These are phyloP conservation scores for Plutomurus gul DNA, from an alignment of 1,140 invertebrate species.

Conservation along the genomic window DNA sequence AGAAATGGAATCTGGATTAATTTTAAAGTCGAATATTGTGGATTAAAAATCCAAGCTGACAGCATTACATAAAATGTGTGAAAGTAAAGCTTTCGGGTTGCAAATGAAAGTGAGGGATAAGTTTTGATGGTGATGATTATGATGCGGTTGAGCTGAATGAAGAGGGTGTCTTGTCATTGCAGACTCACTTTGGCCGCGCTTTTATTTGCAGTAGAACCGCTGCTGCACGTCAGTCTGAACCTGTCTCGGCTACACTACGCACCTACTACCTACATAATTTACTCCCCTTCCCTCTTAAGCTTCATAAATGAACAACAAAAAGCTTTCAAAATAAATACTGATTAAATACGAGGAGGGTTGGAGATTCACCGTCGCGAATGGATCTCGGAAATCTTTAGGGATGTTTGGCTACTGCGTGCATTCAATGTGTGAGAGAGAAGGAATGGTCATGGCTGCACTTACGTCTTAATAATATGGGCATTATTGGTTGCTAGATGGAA, in stretches of 20 bases:
- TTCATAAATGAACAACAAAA: slow-evolving; percentile 38
- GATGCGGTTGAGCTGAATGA: neutral
- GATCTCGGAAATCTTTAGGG: slow-evolving; percentile 19
- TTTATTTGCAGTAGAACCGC: neutral
- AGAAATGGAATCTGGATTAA: neutral
- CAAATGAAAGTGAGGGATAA: neutral
- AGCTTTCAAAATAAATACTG: slow-evolving; percentile 48
- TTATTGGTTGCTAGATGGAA: too few species aligned
- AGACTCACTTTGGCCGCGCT: neutral
- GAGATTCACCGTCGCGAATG: neutral
- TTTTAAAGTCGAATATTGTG: slow-evolving; percentile 8
- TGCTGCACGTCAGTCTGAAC: neutral
- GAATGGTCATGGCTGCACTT: neutral
- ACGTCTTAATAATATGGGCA: too few species aligned
- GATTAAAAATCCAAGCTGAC: slow-evolving; percentile 14
- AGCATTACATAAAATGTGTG: neutral
- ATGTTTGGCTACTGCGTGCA: neutral
- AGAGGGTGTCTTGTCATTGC: neutral
- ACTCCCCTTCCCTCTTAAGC: slow-evolving; percentile 18
- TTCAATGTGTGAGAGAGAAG: neutral
- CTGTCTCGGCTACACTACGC: neutral
- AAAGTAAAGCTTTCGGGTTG: neutral
- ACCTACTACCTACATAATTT: slow-evolving; percentile 11
- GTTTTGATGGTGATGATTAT: slow-evolving; percentile 15
- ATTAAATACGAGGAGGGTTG: slow-evolving; percentile 28